A percentile compares a stretch with the other conserved stretches of the same genome.
Conservation (phyloP, 1,140 invertebrate species). For the Neodiprion lecontei region DNA sequence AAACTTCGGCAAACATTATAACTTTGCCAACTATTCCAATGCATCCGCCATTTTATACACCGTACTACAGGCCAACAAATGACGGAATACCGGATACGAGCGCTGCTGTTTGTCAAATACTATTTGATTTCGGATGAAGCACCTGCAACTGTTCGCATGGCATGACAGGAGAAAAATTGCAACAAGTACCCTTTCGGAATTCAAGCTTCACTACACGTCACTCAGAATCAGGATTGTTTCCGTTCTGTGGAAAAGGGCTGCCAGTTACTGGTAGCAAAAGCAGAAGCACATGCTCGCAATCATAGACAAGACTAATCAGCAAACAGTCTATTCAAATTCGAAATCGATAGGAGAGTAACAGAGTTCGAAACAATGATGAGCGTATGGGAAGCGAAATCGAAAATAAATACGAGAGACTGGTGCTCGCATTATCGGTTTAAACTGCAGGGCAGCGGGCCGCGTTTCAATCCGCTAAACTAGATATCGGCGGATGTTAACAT, state of each 20-base stretch:
- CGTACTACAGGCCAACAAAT: neutral
- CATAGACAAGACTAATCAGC: neutral
- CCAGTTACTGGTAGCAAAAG: no score
- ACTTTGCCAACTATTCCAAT: constrained; percentile 16
- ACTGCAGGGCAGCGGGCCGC: neutral
- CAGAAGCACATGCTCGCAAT: no score
- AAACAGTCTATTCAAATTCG: neutral
- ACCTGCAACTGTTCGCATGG: no score
- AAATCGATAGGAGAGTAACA: neutral
- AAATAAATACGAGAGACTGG: neutral
- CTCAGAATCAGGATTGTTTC: no score
- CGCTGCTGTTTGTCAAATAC: neutral
- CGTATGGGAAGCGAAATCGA: neutral
- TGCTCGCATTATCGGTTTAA: constrained; percentile 14
- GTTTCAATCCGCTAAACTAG: constrained; percentile 8
- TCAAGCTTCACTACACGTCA: no score
- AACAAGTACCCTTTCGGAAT: no score
- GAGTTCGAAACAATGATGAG: constrained; percentile 2
- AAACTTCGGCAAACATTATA: constrained; percentile 16
- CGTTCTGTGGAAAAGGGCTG: no score
- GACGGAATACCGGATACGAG: neutral
- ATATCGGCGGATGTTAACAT: constrained; percentile 24
- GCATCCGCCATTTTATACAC: constrained; percentile 6
- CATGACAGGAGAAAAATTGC: no score
- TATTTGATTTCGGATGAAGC: neutral